These are phyloP conservation scores for Morone saxatilis DNA, from an alignment of 2,113 vertebrate genomes.

Conservation along the genomic window DNA sequence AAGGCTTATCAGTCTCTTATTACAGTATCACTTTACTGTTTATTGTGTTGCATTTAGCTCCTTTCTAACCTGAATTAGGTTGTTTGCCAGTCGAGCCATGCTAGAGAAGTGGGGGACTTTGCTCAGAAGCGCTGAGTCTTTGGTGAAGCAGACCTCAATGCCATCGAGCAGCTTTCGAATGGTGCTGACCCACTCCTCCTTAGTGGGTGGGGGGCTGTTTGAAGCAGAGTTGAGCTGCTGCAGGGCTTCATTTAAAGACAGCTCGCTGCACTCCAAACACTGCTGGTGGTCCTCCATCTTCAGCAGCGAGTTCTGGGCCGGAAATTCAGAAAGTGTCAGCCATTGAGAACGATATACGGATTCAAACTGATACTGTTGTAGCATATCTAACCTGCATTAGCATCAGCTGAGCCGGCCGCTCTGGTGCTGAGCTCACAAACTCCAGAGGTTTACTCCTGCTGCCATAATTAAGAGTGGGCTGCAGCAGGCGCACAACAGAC, in stretches of 20 bases:
- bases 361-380: neutral
- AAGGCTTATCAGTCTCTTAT: neutral
- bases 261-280: constrained; percentile 94
- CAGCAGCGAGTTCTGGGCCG: constrained; percentile 91
- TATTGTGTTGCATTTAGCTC: neutral
- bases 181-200: constrained; percentile 95
- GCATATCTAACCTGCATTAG: constrained; percentile 90
- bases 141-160: constrained; percentile 89
- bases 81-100: constrained; percentile 90
- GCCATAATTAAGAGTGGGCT: constrained; percentile 90
- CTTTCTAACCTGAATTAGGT: constrained; percentile 93
- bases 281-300: constrained; percentile 90
- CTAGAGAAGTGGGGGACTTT: constrained; percentile 83
- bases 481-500: constrained; percentile 92
- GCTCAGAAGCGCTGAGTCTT: constrained; percentile 84
- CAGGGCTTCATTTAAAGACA: constrained; percentile 93
- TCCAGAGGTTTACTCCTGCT: constrained; percentile 90
- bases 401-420: constrained; percentile 95
- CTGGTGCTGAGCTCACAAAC: constrained; percentile 93
- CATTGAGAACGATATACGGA: neutral
- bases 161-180: constrained; percentile 91
- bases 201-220: constrained; percentile 84
- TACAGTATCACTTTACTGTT: neutral
- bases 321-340: neutral
- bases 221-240: constrained; percentile 91